Conservation (phyloP, 2,113 vertebrate genomes). For the Cacatua alba region DNA sequence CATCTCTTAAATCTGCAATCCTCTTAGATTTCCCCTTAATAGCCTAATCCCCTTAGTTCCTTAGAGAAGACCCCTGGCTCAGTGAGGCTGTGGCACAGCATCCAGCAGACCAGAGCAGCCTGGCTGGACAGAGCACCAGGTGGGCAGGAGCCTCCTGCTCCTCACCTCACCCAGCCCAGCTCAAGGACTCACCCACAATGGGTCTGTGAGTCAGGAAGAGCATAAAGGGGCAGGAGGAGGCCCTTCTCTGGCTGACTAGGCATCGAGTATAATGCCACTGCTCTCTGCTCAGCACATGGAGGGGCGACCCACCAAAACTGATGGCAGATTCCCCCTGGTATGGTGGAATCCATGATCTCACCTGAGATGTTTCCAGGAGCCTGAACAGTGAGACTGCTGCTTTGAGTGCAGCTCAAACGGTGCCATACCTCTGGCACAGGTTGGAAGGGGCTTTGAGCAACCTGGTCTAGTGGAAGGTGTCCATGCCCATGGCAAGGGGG, state of each 20-base stretch:
- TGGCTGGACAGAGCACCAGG: accelerated
- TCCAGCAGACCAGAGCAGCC: background rate
- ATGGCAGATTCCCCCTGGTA: background rate
- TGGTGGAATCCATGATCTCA: background rate
- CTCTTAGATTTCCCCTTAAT: conserved; percentile 14
- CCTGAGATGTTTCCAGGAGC: background rate
- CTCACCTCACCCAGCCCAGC: background rate
- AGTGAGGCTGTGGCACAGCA: accelerated
- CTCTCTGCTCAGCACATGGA: background rate
- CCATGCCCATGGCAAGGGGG: background rate
- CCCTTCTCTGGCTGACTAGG: background rate
- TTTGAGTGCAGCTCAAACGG: background rate
- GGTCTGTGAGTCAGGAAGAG: accelerated
- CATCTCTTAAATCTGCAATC: conserved; percentile 56
- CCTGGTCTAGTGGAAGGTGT: background rate
- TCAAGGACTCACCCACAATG: accelerated
- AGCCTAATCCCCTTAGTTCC: conserved; percentile 19
- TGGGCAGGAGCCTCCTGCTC: background rate
- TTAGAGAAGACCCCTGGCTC: background rate
- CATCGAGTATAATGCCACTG: accelerated
- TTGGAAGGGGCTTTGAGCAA: background rate
- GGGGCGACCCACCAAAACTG: accelerated
- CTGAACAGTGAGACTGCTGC: background rate
- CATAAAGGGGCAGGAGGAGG: background rate
- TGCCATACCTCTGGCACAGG: background rate